Conservation (phyloP, 2,888 invertebrate genomes). For the Drosophila vallismaia region DNA sequence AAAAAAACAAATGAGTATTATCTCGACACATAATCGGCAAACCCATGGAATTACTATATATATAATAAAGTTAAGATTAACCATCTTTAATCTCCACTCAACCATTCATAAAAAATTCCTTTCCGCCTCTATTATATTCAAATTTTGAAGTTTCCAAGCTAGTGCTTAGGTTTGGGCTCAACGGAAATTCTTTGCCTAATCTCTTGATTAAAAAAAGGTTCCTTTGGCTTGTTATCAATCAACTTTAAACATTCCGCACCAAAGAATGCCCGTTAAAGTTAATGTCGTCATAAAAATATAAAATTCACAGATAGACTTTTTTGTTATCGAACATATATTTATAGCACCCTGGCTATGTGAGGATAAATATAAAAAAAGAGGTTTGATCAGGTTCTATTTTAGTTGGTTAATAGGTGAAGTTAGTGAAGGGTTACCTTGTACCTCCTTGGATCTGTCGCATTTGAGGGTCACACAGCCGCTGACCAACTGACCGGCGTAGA, state of each 20-base stretch:
- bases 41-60: not conserved
- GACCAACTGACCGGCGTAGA: constrained; percentile 82
- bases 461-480: constrained; percentile 73
- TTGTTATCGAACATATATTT: constrained; percentile 61
- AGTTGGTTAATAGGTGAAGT: not conserved
- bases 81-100: not conserved
- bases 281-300: constrained; percentile 65
- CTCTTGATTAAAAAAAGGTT: constrained; percentile 2
- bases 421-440: constrained; percentile 70
- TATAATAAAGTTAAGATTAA: not conserved
- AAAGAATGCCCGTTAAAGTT: constrained; percentile 45
- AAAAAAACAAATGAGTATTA: constrained; percentile 7
- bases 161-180: not conserved
- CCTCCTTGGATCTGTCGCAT: constrained; percentile 76
- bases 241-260: constrained; percentile 51
- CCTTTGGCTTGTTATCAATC: constrained; percentile 46
- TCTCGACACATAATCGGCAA: constrained; percentile 14
- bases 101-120: not conserved
- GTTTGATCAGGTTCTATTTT: not conserved
- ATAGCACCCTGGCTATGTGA: constrained; percentile 39
- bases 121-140: not conserved
- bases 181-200: not conserved
- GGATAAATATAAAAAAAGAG: constrained; percentile 7
- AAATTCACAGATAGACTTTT: constrained; percentile 32
- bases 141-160: not conserved